Evolutionary conservation across 2,797 vertebrate species (phyloP).

Genomic region (Liasis olivaceus): DNA sequence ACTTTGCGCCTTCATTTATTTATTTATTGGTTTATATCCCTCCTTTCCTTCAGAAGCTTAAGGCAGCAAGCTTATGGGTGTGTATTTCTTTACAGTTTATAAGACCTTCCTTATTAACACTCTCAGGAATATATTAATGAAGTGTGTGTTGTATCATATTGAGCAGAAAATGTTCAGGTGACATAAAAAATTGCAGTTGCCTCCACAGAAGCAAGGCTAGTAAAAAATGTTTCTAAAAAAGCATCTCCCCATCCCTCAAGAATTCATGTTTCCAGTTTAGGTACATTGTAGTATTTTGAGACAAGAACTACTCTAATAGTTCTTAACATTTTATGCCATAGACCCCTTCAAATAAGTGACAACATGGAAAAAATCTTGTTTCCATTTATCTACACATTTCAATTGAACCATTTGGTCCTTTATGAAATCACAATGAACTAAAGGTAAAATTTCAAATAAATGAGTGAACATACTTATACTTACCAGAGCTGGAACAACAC

Average conservation of each 20-base stretch:
- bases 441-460: background rate
- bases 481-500: slow-evolving; percentile 97
- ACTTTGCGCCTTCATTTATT: background rate
- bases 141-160: background rate
- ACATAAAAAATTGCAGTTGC: background rate
- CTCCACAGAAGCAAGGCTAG: background rate
- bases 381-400: background rate
- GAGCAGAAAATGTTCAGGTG: background rate
- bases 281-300: background rate
- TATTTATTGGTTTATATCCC: background rate
- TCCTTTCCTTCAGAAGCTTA: slow-evolving; percentile 2
- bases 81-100: background rate
- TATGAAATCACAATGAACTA: background rate
- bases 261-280: background rate
- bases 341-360: background rate
- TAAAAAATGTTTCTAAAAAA: background rate
- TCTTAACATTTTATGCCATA: background rate
- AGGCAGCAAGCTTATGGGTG: background rate
- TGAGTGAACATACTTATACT: slow-evolving; percentile 47
- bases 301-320: background rate
- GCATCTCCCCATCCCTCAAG: background rate
- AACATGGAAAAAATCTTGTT: background rate
- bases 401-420: background rate
- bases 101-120: background rate
- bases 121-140: background rate